Evolutionary conservation across 1,140 invertebrate genomes (phyloP).

Genomic region (Holcopasites calliopsidis): DNA sequence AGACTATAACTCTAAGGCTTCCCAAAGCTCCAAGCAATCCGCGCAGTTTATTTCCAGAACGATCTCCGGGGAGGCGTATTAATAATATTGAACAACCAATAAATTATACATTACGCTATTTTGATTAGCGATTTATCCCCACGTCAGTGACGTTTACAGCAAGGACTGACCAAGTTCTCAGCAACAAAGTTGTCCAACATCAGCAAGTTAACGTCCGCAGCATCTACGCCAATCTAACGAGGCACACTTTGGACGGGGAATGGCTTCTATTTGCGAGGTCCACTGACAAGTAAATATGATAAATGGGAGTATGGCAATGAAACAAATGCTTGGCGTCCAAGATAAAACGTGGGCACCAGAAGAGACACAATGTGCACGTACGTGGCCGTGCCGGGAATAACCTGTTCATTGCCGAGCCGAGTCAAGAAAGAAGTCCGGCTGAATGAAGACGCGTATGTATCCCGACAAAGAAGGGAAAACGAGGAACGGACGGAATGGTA

Average conservation of each 20-base stretch:
- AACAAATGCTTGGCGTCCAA: background rate
- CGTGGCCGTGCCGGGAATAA: constrained; percentile 5
- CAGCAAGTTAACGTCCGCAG: no score
- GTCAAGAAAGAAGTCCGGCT: background rate
- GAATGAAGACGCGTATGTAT: constrained; percentile 18
- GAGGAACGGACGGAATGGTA: background rate
- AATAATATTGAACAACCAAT: background rate
- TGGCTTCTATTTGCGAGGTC: background rate
- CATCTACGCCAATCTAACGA: background rate
- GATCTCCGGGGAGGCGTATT: no score
- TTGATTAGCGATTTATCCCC: background rate
- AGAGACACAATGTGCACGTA: background rate
- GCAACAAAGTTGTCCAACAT: background rate
- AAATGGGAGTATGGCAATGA: constrained; percentile 5
- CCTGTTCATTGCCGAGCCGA: background rate
- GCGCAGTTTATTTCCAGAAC: no score
- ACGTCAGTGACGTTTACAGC: background rate
- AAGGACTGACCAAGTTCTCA: background rate
- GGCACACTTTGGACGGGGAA: background rate
- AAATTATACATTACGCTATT: background rate
- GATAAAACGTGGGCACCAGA: constrained; percentile 2
- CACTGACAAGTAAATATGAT: constrained; percentile 12
- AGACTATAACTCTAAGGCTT: background rate
- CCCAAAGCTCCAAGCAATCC: background rate
- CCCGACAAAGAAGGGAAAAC: background rate